Evolutionary conservation across 2,113 vertebrate species (phyloP), one percentile per base, ranked within the genome.

Genomic region (Myxocyprinus asiaticus): DNA sequence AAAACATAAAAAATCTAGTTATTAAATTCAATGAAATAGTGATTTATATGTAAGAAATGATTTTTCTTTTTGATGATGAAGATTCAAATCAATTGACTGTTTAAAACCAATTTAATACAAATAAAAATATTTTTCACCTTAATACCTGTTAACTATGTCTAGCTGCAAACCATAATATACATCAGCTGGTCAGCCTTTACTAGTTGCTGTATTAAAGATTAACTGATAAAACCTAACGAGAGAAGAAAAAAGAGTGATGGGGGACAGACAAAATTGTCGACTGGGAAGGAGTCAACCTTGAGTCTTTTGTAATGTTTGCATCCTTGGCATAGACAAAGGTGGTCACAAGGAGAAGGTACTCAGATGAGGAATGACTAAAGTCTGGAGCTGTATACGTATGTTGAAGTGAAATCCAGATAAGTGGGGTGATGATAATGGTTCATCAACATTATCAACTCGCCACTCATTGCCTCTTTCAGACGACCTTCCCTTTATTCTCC

Each of bases 371-470:
- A 69, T 85, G 80, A 59, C 72, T 77, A 76, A 82, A 85, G 74
- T 66, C 72, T 56, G 22, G 66, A 55, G 80, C 53, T 63, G 79
- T 78, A 67, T 70, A 76, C 45, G 76, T 80, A 78, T 82, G 83
- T 70, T 76, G 72, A 82, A 82, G 78, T 80, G 81, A 84, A 85
- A 82, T 79, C 78, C 51, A 84, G 85, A 87, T 86, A 83, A 88
- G 84, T 80, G 77, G 80, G 22, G 56, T 83, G 85, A 87, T 85
- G 84, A 89, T 88, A 86, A 88, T 82, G 89, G 85, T 83, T 89
- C 85, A 89, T 91, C 87, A 88, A 79, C 75, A 83, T 87, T 89
- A 89, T 90, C 84, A 80, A 85, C 84, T 82, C 68, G 81, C 81
- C 82, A 76, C 86, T 89, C 81, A 14, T 67, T 67, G 72, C 22